Base-by-base conservation (phyloP, 2,113 vertebrate species). In the Equus przewalskii region DNA sequence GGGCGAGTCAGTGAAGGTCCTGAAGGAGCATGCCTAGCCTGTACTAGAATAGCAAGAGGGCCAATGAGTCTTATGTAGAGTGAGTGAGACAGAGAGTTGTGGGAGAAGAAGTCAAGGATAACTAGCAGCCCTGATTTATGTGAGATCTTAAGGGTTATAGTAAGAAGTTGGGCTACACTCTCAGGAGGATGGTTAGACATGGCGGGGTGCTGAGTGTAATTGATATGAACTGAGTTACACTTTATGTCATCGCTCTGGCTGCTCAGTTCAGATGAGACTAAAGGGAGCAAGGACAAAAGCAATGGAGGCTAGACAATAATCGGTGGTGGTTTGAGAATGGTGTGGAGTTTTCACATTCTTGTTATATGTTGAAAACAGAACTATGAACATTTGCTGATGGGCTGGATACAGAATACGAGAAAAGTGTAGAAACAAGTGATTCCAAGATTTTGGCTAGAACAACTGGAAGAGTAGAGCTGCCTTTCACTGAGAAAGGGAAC, bases 61-160 rank as follows among this genome's bases (percentile, higher is more conserved):
- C 15, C 49, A 10, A 5, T 13, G 49, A 12, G 14, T 44, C 36
- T 3, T 33, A 3, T 49, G 10, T 33, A 2, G 16, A 73, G 30
- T 36, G 12, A 80, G 36, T 73, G n/a, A 76, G 3, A 41, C 21
- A 75, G 13, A 92, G 11, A 75, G 51, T 33, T 49, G 5, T 24
- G 2, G 13, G 24, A 44, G 19, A 78, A 19, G 30, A 70, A 80
- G 7, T 65, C 36, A 82, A 4, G 28, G 10, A 80, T 26, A 76
- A 21, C 15, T 46, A 24, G 26, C 4, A n/a, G 70, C 16, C 15
- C 30, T 67, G 6, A 60, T 78, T 70, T 41, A 10, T 24, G 22
- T 46, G 46, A 8, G 0, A 0, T 72, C 30, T 30, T 76, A 1
- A 24, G 5, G n/a, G 9, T 58, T 64, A 46, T 1, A n/a, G 36